Evolutionary conservation across 2,888 invertebrate species (phyloP).

Genomic region (Protophormia terraenovae): DNA sequence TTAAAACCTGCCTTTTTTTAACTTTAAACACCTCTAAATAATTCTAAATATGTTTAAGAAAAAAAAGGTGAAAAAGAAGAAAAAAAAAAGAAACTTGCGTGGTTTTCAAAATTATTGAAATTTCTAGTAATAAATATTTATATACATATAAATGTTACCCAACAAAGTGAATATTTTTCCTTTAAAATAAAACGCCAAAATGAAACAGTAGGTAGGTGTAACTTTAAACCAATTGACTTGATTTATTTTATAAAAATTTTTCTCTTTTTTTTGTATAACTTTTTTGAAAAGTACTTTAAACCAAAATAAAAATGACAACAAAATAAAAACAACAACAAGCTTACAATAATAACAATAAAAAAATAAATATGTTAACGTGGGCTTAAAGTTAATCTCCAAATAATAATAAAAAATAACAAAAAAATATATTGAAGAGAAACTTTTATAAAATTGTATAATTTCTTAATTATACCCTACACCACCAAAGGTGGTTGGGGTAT

Average conservation of each 20-base stretch:
- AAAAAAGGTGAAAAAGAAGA: background rate
- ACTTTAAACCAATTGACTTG: constrained; percentile 54
- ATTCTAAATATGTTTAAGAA: constrained; percentile 29
- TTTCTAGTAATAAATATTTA: constrained; percentile 49
- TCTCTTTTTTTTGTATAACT: background rate
- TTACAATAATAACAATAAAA: background rate
- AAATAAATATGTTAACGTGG: constrained; percentile 24
- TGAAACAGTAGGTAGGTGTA: constrained; percentile 44
- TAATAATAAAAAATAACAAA: too few species aligned
- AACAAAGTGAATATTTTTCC: constrained; percentile 9
- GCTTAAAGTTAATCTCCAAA: constrained; percentile 37
- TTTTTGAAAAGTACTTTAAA: constrained; percentile 38
- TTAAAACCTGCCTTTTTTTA: constrained; percentile 8
- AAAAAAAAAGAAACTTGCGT: constrained; percentile 40
- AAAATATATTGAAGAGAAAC: background rate
- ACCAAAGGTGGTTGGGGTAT: too few species aligned
- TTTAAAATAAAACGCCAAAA: constrained; percentile 3
- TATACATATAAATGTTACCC: too few species aligned
- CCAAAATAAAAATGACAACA: background rate
- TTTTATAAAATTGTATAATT: background rate
- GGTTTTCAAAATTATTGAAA: constrained; percentile 32
- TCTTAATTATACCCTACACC: too few species aligned
- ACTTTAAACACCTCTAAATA: constrained; percentile 11
- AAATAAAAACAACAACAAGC: background rate
- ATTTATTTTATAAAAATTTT: constrained; percentile 43